Evolutionary conservation across 2,113 vertebrate species (phyloP), one percentile per base, ranked within the genome.

Genomic region (Dipodomys stephensi): DNA sequence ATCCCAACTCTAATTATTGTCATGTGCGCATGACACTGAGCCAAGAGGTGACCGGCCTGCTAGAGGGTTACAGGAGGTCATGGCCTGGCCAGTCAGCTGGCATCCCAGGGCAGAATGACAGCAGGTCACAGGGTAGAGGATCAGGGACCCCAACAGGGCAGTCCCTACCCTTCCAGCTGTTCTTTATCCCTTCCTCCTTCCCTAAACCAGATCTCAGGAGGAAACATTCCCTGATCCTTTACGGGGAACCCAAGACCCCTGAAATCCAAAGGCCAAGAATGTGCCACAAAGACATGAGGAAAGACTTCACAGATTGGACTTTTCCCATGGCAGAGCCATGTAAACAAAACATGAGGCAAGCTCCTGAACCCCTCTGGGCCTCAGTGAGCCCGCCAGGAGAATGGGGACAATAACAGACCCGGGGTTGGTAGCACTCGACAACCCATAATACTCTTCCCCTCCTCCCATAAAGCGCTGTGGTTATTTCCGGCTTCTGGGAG

Each of bases 401-500:
- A 94, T 46, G 82, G 88, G 67, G 80, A 32, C 62, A 39, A 4
- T 10, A 83, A 67, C 7, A n/a, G 79, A 25, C n/a, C 62, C 80
- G 11, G 27, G 53, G 15, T 9, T 57, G 53, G 53, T 16, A 18
- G 16, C 53, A 57, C 12, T 57, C 16, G 15, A 57, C 53, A 57
- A 57, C 15, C 53, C 53, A 57, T 57, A 57, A 57, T 57, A 19
- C 15, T 57, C 53, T 57, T 39, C 53, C 15, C 53, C n/a, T 82
- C n/a, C 39, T 79, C 22, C 39, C 46, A 76, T 44, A 87, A n/a
- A 53, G 25, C 89, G 72, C 68, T 15, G 74, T 5, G 57, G 44
- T 87, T 95, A 87, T 95, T 94, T 87, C 84, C 35, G 20, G 71
- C 65, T 76, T 76, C 83, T 35, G 67, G 79, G 57, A 65, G 32